phyloP scores from a whole-genome alignment of 2,797 vertebrate species.

The Sardinella longiceps region DNA sequence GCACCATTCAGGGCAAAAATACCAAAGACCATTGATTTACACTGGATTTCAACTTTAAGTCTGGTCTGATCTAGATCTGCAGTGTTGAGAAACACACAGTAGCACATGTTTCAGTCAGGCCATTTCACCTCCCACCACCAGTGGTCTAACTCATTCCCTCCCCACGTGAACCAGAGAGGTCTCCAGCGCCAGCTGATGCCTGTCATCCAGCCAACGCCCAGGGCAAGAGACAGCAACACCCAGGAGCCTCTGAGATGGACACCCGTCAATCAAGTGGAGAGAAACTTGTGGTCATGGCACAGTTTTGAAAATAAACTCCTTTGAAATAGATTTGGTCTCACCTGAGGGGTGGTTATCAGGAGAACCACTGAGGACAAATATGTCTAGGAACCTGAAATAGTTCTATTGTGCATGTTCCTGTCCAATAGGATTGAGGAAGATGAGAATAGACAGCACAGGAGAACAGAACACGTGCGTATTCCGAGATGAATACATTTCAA shows the following conservation, averaged over 20 bases:
- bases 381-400: not conserved
- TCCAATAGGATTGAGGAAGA: not conserved
- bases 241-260: not conserved
- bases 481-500: not conserved
- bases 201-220: not conserved
- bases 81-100: not conserved
- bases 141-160: not conserved
- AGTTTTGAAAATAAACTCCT: not conserved
- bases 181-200: not conserved
- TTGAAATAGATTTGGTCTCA: not conserved
- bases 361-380: not conserved
- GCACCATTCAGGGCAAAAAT: too few relatives aligned
- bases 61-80: not conserved
- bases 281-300: not conserved
- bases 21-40: too few relatives aligned
- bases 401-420: not conserved
- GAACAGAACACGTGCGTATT: not conserved
- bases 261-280: not conserved
- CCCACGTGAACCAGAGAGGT: not conserved
- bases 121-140: not conserved
- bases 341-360: not conserved
- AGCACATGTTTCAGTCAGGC: not conserved
- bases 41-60: too few relatives aligned
- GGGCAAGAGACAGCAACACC: not conserved
- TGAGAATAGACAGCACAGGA: not conserved